Percentiles rank a stretch among this genome's conserved stretches.
These are phyloP conservation scores for Branchipolynoe longqiensis DNA, from an alignment of 2,888 invertebrate genomes.

Conservation along the genomic window DNA sequence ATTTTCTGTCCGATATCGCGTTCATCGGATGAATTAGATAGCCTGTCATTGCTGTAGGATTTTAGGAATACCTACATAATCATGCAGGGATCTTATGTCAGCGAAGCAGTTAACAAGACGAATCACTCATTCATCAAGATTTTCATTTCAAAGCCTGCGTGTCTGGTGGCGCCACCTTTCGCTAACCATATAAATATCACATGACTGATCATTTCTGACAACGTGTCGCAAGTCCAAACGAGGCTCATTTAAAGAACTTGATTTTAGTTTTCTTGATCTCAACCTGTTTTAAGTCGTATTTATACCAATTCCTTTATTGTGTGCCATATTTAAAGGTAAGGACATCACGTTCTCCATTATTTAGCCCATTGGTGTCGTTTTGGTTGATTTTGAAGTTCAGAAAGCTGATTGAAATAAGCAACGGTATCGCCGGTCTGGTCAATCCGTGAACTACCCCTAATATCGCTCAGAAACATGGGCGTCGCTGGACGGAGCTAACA, in stretches of 20 bases:
- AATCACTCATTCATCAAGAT: too few relatives aligned
- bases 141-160: too few relatives aligned
- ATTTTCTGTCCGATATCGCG: too few relatives aligned
- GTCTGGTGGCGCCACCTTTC: too few relatives aligned
- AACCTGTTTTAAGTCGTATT: neutral
- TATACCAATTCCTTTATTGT: neutral
- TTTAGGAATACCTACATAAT: too few relatives aligned
- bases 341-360: neutral
- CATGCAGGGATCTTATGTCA: too few relatives aligned
- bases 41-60: too few relatives aligned
- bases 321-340: slow-evolving; percentile 25
- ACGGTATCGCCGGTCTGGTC: neutral
- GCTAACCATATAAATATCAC: too few relatives aligned
- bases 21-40: too few relatives aligned
- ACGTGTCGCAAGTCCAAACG: slow-evolving; percentile 11
- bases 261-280: neutral
- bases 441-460: neutral
- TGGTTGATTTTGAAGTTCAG: neutral
- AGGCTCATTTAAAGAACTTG: neutral
- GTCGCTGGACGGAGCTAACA: neutral
- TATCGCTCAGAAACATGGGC: slow-evolving; percentile 40
- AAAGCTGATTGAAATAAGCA: neutral
- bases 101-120: too few relatives aligned
- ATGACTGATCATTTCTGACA: neutral
- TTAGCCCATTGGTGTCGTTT: neutral